phyloP scores from a whole-genome alignment of 1,140 invertebrate species.

The Pseudomyrmex concolor region DNA sequence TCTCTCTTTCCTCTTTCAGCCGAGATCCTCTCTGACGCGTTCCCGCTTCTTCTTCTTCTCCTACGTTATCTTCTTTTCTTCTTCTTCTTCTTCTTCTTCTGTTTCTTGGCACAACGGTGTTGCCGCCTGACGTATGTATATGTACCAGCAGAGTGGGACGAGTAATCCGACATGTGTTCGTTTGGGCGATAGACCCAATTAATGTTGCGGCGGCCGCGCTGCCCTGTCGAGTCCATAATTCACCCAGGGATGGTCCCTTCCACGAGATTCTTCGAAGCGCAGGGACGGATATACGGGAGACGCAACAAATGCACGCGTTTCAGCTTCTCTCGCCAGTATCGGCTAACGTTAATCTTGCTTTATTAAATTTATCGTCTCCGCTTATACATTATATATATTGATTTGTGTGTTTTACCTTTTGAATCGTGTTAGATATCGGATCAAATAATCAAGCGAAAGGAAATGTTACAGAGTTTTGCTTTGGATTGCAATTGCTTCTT shows the following conservation, averaged over 20 bases:
- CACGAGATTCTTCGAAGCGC: slow-evolving; percentile 63
- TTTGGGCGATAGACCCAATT: slow-evolving; percentile 80
- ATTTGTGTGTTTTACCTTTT: not conserved
- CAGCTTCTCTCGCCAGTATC: not conserved
- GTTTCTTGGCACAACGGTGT: slow-evolving; percentile 44
- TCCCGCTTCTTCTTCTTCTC: slow-evolving; percentile 40
- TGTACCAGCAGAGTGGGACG: slow-evolving; percentile 68
- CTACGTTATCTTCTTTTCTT: slow-evolving; percentile 20
- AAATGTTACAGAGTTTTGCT: too few species aligned
- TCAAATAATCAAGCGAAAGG: not conserved
- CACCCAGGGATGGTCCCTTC: slow-evolving; percentile 66
- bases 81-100: slow-evolving; percentile 7
- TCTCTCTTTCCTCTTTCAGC: slow-evolving; percentile 53
- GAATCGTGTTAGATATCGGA: not conserved
- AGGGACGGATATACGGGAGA: slow-evolving; percentile 37
- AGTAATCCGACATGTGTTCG: slow-evolving; percentile 80
- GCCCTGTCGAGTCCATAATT: slow-evolving; percentile 75
- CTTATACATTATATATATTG: not conserved
- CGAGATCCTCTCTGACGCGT: slow-evolving; percentile 15
- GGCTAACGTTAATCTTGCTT: not conserved
- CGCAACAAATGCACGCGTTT: slow-evolving; percentile 27
- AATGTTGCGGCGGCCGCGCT: slow-evolving; percentile 74
- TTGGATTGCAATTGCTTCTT: too few species aligned
- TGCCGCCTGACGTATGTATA: slow-evolving; percentile 70
- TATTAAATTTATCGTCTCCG: not conserved